phyloP scores from a whole-genome alignment of 2,888 invertebrate species.

The Ceriagrion tenellum region DNA sequence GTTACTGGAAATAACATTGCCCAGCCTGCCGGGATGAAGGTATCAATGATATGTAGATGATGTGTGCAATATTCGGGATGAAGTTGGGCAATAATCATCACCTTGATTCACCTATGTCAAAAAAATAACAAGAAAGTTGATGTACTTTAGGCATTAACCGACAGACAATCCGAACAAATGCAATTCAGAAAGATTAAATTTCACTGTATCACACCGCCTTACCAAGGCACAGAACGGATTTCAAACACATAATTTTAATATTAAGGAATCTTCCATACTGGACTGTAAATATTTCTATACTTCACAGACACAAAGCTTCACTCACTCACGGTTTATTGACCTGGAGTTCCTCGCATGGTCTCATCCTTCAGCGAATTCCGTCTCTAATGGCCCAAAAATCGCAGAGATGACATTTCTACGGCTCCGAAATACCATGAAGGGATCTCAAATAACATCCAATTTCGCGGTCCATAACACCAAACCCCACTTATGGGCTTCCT shows the following conservation, averaged over 20 bases:
- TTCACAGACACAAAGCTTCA: background rate
- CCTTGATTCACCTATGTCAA: too few relatives aligned
- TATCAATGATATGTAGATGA: too few relatives aligned
- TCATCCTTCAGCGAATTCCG: conserved; percentile 37
- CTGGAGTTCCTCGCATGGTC: background rate
- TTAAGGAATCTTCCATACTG: background rate
- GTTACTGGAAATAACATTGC: too few relatives aligned
- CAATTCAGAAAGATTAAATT: too few relatives aligned
- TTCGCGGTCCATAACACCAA: conserved; percentile 56
- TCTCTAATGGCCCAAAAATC: conserved; percentile 53
- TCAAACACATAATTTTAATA: background rate
- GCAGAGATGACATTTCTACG: conserved; percentile 46
- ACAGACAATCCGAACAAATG: too few relatives aligned
- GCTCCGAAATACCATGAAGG: conserved; percentile 29
- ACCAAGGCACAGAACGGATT: background rate
- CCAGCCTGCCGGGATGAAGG: too few relatives aligned
- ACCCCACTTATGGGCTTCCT: background rate
- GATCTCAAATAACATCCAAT: conserved; percentile 60
- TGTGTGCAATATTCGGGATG: too few relatives aligned
- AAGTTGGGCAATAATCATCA: too few relatives aligned
- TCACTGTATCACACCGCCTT: background rate
- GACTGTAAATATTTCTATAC: background rate
- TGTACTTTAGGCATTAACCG: too few relatives aligned
- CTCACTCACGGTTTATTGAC: background rate
- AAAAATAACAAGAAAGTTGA: too few relatives aligned